Evolutionary conservation across 2,113 vertebrate species (phyloP), one percentile per base, ranked within the genome.

Genomic region (Meleagris gallopavo): DNA sequence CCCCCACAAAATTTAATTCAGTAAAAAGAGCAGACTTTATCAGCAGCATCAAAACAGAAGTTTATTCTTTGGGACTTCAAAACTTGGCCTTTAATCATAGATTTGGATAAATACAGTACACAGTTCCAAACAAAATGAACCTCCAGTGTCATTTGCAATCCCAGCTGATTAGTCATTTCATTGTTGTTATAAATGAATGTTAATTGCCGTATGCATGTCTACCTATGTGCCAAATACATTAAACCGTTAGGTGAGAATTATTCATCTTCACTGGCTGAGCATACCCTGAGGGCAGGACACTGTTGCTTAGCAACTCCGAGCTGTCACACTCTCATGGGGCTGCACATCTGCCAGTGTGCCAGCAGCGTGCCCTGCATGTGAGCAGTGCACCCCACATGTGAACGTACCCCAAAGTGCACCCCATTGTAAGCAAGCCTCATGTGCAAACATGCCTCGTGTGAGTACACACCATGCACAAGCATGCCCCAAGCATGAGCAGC

Each of bases 311-410:
- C 85, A 73, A 29, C 38, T 14, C 55, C 0, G 14, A 61, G 65
- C 61, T 17, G 43, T 34, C 76, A 27, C 13, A 1, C 0, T n/a
- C 65, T 34, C 50, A 2, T 0, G 2, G 50, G 75, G 36, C 25
- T 32, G 18, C 89, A 79, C 75, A 38, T 27, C 55, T 41, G 48
- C 60, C 40, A 8, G 27, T 2, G 7, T 38, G 60, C 45, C 34
- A 70, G 55, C 4, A 52, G 30, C 30, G 4, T 22, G 21, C 64
- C 41, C 65, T 15, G 1, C 3, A 0, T 29, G 45, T 34, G 27
- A 24, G 41, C 52, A 6, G 4, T 1, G 19, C 19, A 3, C 7
- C 1, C 0, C 15, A 11, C 5, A 1, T 0, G 1, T 0, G 4
- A 13, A 19, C 0, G 4, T 8, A 34, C 21, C 38, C 11, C 62